Evolutionary conservation across 2,797 vertebrate species (phyloP), one percentile per base, ranked within the genome.

Genomic region (Anableps anableps): DNA sequence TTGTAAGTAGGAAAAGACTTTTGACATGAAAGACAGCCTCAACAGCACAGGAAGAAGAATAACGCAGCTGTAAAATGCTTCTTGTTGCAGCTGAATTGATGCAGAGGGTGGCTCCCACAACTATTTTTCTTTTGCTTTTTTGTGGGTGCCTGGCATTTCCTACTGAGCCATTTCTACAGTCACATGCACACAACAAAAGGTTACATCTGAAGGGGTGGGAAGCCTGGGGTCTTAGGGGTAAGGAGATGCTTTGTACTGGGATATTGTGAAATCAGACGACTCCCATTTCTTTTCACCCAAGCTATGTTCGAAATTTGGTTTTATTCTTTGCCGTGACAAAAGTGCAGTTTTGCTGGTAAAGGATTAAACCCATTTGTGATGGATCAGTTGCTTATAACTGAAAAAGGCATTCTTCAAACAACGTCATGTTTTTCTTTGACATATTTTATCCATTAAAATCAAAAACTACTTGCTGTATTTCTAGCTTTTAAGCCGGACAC

Each of bases 1-100:
- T 96, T 96, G 96, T 96, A 96, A 96, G 96, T 96, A 97, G 97
- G 97, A 97, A 97, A 96, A 96, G 96, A 96, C 97, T 97, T 97
- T 90, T 96, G 96, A 97, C 97, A 96, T 96, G 96, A 97, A 97
- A 97, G 96, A 96, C 97, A 94, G 95, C 96, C 96, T 96, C 94
- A 96, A 96, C 95, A 95, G 95, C 93, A 90, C 93, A 95, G 95
- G 94, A 96, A 96, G 95, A 96, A 97, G 95, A 96, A 97, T 96
- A 95, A 96, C 96, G 86, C 96, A 96, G 96, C 96, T 97, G 96
- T 96, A 96, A 97, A 97, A 97, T 93, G 95, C 92, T 96, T 94
- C 95, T 94, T 93, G 92, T 96, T 96, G 96, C 95, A 95, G 96
- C 96, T 96, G 96, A 97, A 97, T 95, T 94, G 91, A 93, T 92